Base-by-base conservation (phyloP, 2,797 vertebrate genomes). In the Enteromius thamalakanensis region DNA sequence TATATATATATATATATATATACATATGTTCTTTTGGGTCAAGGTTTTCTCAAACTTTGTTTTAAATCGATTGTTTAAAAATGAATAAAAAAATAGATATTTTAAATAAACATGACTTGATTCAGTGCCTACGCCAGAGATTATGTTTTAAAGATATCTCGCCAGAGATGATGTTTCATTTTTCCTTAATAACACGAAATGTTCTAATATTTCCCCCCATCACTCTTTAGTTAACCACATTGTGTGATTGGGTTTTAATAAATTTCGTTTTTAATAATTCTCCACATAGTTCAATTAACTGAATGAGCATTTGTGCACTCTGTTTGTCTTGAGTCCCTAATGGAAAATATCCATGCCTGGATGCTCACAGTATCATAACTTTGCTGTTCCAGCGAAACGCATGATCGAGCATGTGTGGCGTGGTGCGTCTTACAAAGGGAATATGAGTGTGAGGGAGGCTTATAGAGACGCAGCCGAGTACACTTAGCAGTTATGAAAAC, bases 401-500 rank as follows among this genome's bases (percentile, higher is more conserved):
- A 58, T 85, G 85, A 85, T 58, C 47, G 26, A 78, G 77, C 29
- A 26, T 71, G 75, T 79, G 81, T 79, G 69, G 68, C 9, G 37
- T 37, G 53, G 71, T 21, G 34, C 45, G 21, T 65, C 64, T 69
- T 65, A 34, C 67, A 84, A 71, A 82, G 23, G 79, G 49, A 88
- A 88, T 76, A 83, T 87, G 80, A 88, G 83, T 58, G 62, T 64
- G 62, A 62, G 78, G 82, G 86, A 78, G 87, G 87, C 62, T 72
- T 69, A 23, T 69, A 79, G 78, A 87, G 88, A 89, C 34, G 75
- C 81, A 80, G 84, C 80, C 81, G 77, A 81, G 76, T 79, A 84
- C 85, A 86, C 84, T 84, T 83, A 64, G 71, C 79, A 85, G 77
- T 89, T 89, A 89, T 88, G 78, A 89, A 90, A 90, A 91, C 87